phyloP scores from a whole-genome alignment of 2,888 invertebrate species.

The Tinea trinotella region DNA sequence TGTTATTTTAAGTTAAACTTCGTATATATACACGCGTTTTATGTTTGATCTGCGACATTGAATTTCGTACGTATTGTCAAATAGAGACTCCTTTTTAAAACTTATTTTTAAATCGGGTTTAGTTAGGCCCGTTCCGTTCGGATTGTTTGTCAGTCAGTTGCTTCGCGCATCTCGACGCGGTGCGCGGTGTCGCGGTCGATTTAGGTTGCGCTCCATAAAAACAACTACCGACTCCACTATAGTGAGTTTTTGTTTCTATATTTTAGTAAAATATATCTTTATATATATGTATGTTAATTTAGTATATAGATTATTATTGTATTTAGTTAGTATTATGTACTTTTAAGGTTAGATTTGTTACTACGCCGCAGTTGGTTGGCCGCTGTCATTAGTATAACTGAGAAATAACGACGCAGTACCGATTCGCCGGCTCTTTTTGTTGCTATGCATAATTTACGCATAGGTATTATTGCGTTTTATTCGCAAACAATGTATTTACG shows the following conservation, averaged over 20 bases:
- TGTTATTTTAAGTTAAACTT: not conserved
- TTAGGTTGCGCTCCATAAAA: not conserved
- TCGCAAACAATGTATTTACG: not conserved
- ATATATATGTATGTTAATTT: not conserved
- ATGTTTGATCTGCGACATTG: not conserved
- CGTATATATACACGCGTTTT: not conserved
- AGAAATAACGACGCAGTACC: conserved; percentile 50
- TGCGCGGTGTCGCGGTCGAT: conserved; percentile 22
- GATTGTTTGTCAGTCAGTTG: conserved; percentile 28
- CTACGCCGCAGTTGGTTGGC: conserved; percentile 45
- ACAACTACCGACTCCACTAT: not conserved
- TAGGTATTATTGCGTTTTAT: conserved; percentile 12
- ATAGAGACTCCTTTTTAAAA: not conserved
- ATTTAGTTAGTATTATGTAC: not conserved
- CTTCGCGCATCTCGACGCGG: conserved; percentile 36
- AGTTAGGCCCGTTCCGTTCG: conserved; percentile 15
- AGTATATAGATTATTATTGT: not conserved
- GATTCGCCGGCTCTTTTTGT: conserved; percentile 50
- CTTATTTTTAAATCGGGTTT: conserved; percentile 8
- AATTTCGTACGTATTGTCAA: not conserved
- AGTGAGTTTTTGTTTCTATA: conserved; percentile 10
- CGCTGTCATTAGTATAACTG: not conserved
- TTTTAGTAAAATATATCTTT: not conserved
- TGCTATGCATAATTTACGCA: conserved; percentile 35
- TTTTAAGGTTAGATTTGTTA: conserved; percentile 48